Conservation (phyloP, 2,797 vertebrate genomes). For the Discoglossus pictus region DNA sequence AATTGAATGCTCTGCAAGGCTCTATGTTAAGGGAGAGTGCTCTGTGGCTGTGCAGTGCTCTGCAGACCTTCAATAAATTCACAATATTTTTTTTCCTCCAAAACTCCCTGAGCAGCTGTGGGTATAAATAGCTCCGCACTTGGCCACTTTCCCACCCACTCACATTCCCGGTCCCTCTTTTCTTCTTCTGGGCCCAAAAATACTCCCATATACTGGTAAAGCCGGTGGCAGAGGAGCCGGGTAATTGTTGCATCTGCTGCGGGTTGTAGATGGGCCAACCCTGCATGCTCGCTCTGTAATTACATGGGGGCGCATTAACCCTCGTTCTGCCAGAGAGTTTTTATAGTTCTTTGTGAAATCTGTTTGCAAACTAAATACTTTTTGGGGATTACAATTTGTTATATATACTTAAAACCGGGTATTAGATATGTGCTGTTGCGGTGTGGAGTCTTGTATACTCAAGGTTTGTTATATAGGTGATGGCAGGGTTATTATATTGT, state of each 20-base stretch:
- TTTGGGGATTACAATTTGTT: too few relatives aligned
- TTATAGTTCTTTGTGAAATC: too few relatives aligned
- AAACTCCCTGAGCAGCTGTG: conserved; percentile 16
- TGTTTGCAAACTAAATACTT: too few relatives aligned
- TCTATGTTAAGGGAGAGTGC: too few relatives aligned
- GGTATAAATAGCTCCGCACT: conserved; percentile 33
- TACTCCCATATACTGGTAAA: conserved; percentile 69
- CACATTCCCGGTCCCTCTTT: conserved; percentile 22
- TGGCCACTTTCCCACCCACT: conserved; percentile 30
- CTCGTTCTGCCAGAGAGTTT: too few relatives aligned
- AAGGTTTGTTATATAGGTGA: too few relatives aligned
- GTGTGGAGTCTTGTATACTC: too few relatives aligned
- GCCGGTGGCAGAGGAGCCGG: conserved; percentile 70
- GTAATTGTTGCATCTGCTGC: conserved; percentile 78
- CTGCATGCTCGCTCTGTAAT: conserved; percentile 70
- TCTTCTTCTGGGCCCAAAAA: conserved; percentile 38
- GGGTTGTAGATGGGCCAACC: conserved; percentile 66
- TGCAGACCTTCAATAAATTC: conserved; percentile 11
- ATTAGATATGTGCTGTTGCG: too few relatives aligned
- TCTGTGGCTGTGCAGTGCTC: background rate
- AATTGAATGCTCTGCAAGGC: background rate
- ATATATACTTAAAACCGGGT: too few relatives aligned
- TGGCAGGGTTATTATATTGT: too few relatives aligned
- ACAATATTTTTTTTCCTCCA: too few relatives aligned
- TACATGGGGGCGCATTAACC: conserved; percentile 58